Percentiles rank a stretch among this genome's conserved stretches.
Conservation (phyloP, 2,888 invertebrate genomes). For the Torymus tubicola region DNA sequence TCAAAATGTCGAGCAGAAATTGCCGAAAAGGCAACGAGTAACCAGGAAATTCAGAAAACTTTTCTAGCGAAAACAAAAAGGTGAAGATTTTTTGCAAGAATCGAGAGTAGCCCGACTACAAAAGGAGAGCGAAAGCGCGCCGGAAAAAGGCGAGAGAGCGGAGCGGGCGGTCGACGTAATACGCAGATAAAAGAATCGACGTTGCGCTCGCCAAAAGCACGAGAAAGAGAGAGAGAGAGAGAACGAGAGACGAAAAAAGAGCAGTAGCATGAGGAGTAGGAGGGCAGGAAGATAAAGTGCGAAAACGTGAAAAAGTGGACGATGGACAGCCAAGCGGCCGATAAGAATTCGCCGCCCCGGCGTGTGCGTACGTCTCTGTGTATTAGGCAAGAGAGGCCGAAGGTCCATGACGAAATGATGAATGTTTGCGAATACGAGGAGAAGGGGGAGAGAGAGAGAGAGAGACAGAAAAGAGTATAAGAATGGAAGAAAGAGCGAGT, state of each 20-base stretch:
- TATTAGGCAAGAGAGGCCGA: slow-evolving; percentile 9
- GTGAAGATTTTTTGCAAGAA: background rate
- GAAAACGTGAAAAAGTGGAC: slow-evolving; percentile 47
- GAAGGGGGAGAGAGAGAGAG: background rate
- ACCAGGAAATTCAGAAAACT: too few species aligned
- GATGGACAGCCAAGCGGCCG: slow-evolving; percentile 31
- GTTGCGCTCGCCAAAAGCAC: slow-evolving; percentile 36
- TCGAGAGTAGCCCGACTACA: background rate
- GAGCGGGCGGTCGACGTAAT: slow-evolving; percentile 7
- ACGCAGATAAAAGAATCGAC: slow-evolving; percentile 49
- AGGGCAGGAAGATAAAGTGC: slow-evolving; percentile 37
- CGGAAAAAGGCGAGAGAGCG: too few species aligned
- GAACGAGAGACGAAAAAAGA: background rate
- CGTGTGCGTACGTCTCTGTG: background rate
- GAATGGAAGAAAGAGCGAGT: background rate
- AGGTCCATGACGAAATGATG: slow-evolving; percentile 44
- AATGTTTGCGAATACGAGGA: slow-evolving; percentile 19
- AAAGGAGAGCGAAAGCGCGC: slow-evolving; percentile 14
- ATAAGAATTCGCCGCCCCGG: slow-evolving; percentile 25
- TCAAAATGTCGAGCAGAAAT: too few species aligned
- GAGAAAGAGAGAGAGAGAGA: background rate
- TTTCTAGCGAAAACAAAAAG: background rate
- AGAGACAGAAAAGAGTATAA: background rate
- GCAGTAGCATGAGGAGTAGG: background rate
- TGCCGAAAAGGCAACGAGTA: too few species aligned